Evolutionary conservation across 2,797 vertebrate species (phyloP), one percentile per base, ranked within the genome.

Genomic region (Ctenopoma kingsleyae): DNA sequence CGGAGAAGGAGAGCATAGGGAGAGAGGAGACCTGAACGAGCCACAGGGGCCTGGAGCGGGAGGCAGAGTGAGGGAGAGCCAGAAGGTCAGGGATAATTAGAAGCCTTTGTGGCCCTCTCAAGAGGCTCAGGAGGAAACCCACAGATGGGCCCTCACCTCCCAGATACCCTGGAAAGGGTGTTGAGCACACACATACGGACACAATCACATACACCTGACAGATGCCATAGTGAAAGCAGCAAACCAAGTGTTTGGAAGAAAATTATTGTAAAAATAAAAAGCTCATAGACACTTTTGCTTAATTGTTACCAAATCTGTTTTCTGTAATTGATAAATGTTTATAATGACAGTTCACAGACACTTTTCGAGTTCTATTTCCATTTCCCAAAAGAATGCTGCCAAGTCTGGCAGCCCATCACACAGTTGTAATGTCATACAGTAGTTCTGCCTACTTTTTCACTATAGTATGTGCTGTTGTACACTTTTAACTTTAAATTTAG

Each of bases 41-140:
- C 84, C 76, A 71, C 71, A 23, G 89, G 87, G 79, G 82, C 86
- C 85, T 40, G 10, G 74, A 80, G 85, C 74, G 84, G 82, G 86
- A 87, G 84, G 83, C 78, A 82, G 72, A 69, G 76, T 82, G 77
- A 85, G 68, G 81, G 80, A 76, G 83, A 90, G 91, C 81, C 90
- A 93, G 91, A 94, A 94, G 94, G 94, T 94, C 94, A 94, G 89
- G 87, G 93, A 93, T 95, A 95, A 95, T 95, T 94, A 95, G 93
- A 92, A 89, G 88, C 88, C 92, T 92, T 93, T 90, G 89, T 89
- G 89, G 91, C 81, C 87, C 83, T 91, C 91, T 92, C 85, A 81
- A 90, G 90, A 89, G 87, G 82, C 87, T 90, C 89, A 64, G 86
- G 89, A 93, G 91, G 90, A 87, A 86, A 76, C 80, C 86, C 73